phyloP scores from a whole-genome alignment of 1,140 invertebrate genomes.

The Brachionus rotundiformis region DNA sequence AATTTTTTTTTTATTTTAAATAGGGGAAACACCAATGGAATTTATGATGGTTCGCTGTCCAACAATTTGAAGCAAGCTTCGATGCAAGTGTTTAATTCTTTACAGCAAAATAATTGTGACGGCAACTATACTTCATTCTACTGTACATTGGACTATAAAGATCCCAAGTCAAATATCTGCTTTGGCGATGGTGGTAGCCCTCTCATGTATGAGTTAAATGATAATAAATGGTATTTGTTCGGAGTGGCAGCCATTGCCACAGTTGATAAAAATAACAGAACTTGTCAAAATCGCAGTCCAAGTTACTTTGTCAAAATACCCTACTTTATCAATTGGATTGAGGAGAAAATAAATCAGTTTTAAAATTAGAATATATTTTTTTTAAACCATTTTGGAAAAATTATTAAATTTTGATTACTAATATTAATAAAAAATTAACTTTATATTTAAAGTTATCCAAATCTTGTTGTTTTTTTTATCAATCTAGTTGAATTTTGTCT shows the following conservation, averaged over 20 bases:
- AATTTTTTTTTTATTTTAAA: too few relatives aligned
- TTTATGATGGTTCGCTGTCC: neutral
- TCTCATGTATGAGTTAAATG: neutral
- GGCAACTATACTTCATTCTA: neutral
- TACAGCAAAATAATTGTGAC: neutral
- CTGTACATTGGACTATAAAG: neutral
- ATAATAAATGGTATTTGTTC: slow-evolving; percentile 33
- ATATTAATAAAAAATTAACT: too few relatives aligned
- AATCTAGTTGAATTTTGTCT: too few relatives aligned
- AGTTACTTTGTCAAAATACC: slow-evolving; percentile 26
- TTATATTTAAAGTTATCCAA: too few relatives aligned
- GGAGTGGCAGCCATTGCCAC: neutral
- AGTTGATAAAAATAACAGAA: neutral
- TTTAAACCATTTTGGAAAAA: too few relatives aligned
- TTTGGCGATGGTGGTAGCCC: slow-evolving; percentile 9
- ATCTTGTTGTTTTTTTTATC: too few relatives aligned
- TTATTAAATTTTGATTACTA: too few relatives aligned
- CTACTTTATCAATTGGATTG: slow-evolving; percentile 6
- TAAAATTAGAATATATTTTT: too few relatives aligned
- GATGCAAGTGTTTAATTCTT: neutral
- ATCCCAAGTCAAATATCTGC: neutral
- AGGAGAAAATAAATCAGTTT: neutral
- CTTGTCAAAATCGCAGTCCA: neutral
- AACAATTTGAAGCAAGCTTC: neutral
- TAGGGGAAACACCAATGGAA: slow-evolving; percentile 9